Evolutionary conservation across 2,797 vertebrate genomes (phyloP).

Genomic region (Danio jaintianensis): DNA sequence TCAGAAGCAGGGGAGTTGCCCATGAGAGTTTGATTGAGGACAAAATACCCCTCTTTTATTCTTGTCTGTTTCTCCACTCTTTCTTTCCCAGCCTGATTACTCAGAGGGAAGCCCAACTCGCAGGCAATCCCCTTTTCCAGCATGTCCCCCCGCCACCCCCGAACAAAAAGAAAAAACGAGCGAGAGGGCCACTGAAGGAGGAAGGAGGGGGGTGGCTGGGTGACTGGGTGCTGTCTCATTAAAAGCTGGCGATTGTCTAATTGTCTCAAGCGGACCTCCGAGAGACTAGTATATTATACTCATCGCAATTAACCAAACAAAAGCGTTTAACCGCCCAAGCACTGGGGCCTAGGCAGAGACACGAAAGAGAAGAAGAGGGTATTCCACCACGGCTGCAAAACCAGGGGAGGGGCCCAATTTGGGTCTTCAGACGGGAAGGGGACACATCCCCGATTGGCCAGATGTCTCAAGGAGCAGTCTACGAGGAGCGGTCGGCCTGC

Average conservation of each 20-base stretch:
- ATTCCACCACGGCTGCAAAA: constrained; percentile 52
- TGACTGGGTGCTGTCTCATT: constrained; percentile 95
- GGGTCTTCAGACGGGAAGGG: not conserved
- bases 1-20: constrained; percentile 58
- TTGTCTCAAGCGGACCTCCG: constrained; percentile 98
- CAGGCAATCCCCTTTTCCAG: constrained; percentile 47
- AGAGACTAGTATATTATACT: constrained; percentile 99
- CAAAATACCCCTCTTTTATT: constrained; percentile 62
- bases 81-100: constrained; percentile 58
- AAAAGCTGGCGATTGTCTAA: constrained; percentile 99
- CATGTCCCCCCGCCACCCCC: constrained; percentile 69
- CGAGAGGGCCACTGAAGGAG: constrained; percentile 66
- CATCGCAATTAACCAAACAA: constrained; percentile 99
- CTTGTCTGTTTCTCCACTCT: constrained; percentile 41
- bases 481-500: not conserved
- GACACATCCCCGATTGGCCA: constrained; percentile 86
- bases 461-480: constrained; percentile 83
- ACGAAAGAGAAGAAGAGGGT: constrained; percentile 68
- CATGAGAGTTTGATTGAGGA: constrained; percentile 65
- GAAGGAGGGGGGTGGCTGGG: constrained; percentile 71
- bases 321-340: constrained; percentile 98
- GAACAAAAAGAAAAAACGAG: constrained; percentile 34
- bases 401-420: constrained; percentile 25
- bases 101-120: constrained; percentile 56
- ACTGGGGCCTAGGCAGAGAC: constrained; percentile 80